Evolutionary conservation across 1,140 invertebrate genomes (phyloP), one percentile per base, ranked within the genome.

Genomic region (Cotesia glomerata): DNA sequence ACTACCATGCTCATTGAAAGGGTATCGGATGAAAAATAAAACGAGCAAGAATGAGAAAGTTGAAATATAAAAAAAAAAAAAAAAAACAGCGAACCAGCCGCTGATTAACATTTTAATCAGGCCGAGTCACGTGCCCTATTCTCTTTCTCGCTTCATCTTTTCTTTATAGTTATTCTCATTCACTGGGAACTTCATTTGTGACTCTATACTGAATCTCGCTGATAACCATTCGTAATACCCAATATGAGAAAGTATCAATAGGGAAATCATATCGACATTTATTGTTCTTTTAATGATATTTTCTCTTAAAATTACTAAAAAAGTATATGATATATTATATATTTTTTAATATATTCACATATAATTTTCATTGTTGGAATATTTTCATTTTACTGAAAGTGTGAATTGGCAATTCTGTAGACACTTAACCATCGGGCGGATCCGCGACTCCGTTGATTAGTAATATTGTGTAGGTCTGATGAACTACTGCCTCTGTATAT

Each of bases 401-500:
- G 77, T 83, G 85, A 86, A 86, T 85, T 85, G 83, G 80, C 82
- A 85, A 85, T 86, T 75, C 81, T 79, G 71, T 73, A 76, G 77
- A 73, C 83, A 84, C 82, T 86, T 85, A 85, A 78, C 74, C 68
- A 58, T 72, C 75, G 74, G 81, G 75, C 80, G 83, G 85, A 86
- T 86, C 77, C 82, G 18, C 58, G 69, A 39, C 81, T 76, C 74
- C 75, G 79, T 83, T 86, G 84, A 86, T 86, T 86, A 85, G 85
- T 86, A 86, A 86, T 86, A 86, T 86, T 86, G 85, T 86, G 82
- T 49, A 59, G 62, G 83, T 83, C 85, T 86, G 85, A 86, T 85
- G 85, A 86, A 85, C 83, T 79, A 81, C 83, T 80, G 82, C 77
- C 78, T 26, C 26, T 26, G 26, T 26, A 26, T 26, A 26, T 26